Conservation (phyloP, 2,888 invertebrate genomes). For the Lepidocyrtoides sp. region DNA sequence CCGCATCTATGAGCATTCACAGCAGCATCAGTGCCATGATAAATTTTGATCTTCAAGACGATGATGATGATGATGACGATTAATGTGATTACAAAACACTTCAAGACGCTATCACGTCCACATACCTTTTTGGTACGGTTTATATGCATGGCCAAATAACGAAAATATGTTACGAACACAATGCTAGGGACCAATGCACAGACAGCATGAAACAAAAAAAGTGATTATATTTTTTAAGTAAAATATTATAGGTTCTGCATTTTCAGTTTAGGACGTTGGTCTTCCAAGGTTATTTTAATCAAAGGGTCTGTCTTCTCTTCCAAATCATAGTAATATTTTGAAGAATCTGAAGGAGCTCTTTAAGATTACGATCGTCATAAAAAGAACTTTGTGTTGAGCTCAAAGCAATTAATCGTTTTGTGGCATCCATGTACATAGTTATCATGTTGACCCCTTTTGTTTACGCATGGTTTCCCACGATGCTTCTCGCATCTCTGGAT, state of each 20-base stretch:
- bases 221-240: background rate
- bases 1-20: slow-evolving; percentile 1
- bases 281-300: slow-evolving; percentile 68
- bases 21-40: background rate
- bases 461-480: slow-evolving; percentile 60
- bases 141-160: slow-evolving; percentile 74
- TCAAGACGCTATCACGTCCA: slow-evolving; percentile 70
- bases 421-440: background rate
- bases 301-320: slow-evolving; percentile 55
- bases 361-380: slow-evolving; percentile 24
- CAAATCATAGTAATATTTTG: slow-evolving; percentile 26
- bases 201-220: slow-evolving; percentile 21
- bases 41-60: slow-evolving; percentile 32
- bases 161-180: slow-evolving; percentile 72
- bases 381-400: background rate
- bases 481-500: slow-evolving; percentile 67
- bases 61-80: slow-evolving; percentile 42
- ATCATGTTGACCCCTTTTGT: slow-evolving; percentile 47
- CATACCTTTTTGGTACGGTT: slow-evolving; percentile 46
- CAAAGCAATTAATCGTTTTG: slow-evolving; percentile 2
- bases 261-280: slow-evolving; percentile 52
- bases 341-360: background rate
- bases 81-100: slow-evolving; percentile 65
- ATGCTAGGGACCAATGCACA: slow-evolving; percentile 64
- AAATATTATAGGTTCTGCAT: background rate